Evolutionary conservation across 1,140 invertebrate species (phyloP).

Genomic region (Tetranychus cinnabarinus): DNA sequence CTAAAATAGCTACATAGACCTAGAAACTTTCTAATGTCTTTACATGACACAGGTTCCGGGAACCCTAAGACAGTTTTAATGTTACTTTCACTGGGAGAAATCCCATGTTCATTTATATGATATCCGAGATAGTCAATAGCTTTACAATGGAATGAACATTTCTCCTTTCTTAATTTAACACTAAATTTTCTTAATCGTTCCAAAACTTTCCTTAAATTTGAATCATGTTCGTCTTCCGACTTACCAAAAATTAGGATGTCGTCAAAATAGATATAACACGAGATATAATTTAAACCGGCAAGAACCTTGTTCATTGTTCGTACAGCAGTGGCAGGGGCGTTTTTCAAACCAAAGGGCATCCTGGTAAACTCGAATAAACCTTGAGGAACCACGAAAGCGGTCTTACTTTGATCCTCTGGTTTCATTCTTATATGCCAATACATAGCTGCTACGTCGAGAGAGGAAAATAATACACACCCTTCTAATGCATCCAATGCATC

Average conservation of each 20-base stretch:
- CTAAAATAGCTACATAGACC: background rate
- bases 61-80: background rate
- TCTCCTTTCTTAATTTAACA: constrained; percentile 9
- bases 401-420: background rate
- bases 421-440: constrained; percentile 15
- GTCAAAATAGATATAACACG: constrained; percentile 6
- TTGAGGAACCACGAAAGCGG: background rate
- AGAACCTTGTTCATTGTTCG: constrained; percentile 6
- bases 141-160: constrained; percentile 8
- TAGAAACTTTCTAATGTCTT: background rate
- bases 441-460: constrained; percentile 22
- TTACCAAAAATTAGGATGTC: constrained; percentile 7
- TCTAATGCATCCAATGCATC: constrained; percentile 20
- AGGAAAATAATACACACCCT: constrained; percentile 20
- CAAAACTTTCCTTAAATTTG: background rate
- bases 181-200: background rate
- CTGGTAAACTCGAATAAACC: background rate
- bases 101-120: background rate
- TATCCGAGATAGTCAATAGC: constrained; percentile 9
- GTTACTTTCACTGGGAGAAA: background rate
- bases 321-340: constrained; percentile 7
- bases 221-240: constrained; percentile 3
- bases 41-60: background rate
- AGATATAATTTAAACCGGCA: background rate
- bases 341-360: background rate